Conservation (phyloP, 1,140 invertebrate species). For the Aplysia californica region DNA sequence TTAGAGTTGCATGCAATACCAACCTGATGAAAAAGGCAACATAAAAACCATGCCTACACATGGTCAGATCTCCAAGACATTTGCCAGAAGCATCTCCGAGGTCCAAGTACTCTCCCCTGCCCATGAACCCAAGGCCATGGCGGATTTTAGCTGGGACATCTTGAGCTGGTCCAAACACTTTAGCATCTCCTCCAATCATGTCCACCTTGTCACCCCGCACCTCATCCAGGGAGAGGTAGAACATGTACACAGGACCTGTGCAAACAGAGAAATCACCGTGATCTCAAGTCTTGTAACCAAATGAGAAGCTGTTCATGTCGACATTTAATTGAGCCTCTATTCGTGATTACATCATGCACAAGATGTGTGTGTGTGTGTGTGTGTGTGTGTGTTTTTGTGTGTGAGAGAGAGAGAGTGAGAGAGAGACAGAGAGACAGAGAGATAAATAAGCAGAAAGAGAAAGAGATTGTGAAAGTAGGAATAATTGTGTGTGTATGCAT, state of each 20-base stretch:
- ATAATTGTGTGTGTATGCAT: not conserved
- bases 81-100: constrained; percentile 45
- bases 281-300: too few relatives aligned
- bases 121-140: constrained; percentile 42
- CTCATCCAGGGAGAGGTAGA: constrained; percentile 56
- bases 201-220: constrained; percentile 39
- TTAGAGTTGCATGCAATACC: too few relatives aligned
- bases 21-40: constrained; percentile 56
- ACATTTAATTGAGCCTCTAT: too few relatives aligned
- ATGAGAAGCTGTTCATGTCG: too few relatives aligned
- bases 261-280: not conserved
- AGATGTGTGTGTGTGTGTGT: too few relatives aligned
- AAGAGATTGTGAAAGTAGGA: not conserved
- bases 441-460: not conserved
- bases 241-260: constrained; percentile 57
- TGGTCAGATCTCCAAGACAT: constrained; percentile 53
- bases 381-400: too few relatives aligned
- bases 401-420: too few relatives aligned
- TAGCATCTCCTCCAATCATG: constrained; percentile 35
- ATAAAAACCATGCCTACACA: constrained; percentile 60
- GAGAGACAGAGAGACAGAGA: not conserved
- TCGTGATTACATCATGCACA: too few relatives aligned
- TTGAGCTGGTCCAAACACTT: constrained; percentile 38
- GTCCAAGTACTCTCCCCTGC: constrained; percentile 52
- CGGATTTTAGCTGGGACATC: constrained; percentile 48